A percentile compares a stretch with the other conserved stretches of the same genome.
Conservation (phyloP, 2,797 vertebrate genomes). For the Parauchenoglanis punctatus region DNA sequence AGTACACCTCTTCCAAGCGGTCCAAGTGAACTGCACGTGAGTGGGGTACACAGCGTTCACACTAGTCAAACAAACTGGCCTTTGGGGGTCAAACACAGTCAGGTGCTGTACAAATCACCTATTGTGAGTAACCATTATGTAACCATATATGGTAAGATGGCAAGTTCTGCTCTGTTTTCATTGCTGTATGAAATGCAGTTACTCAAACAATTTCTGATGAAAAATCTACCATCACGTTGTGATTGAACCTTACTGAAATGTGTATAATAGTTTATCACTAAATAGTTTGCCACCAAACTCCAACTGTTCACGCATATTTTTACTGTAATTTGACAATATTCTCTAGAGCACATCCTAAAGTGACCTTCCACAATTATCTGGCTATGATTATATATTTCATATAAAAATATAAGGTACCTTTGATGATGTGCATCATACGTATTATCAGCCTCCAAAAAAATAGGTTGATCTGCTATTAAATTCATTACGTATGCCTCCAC, state of each 20-base stretch:
- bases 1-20: too few relatives aligned
- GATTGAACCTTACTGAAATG: neutral
- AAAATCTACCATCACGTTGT: neutral
- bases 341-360: neutral
- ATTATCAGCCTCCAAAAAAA: conserved; percentile 9
- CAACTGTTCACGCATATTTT: neutral
- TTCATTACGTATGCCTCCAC: conserved; percentile 5
- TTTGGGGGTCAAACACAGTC: too few relatives aligned
- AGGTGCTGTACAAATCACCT: too few relatives aligned
- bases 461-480: conserved; percentile 28
- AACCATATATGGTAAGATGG: too few relatives aligned
- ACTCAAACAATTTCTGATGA: neutral
- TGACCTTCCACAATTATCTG: neutral
- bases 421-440: neutral
- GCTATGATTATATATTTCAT: neutral
- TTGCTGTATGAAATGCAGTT: neutral
- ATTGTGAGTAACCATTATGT: too few relatives aligned
- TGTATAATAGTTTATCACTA: neutral
- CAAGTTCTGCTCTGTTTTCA: neutral
- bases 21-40: too few relatives aligned
- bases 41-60: too few relatives aligned
- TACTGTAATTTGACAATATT: neutral
- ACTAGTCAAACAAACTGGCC: too few relatives aligned
- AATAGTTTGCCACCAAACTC: neutral
- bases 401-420: neutral